Percentiles rank a stretch among this genome's conserved stretches.
phyloP scores from a whole-genome alignment of 2,888 invertebrate species.

The Drosophila aldrichi region DNA sequence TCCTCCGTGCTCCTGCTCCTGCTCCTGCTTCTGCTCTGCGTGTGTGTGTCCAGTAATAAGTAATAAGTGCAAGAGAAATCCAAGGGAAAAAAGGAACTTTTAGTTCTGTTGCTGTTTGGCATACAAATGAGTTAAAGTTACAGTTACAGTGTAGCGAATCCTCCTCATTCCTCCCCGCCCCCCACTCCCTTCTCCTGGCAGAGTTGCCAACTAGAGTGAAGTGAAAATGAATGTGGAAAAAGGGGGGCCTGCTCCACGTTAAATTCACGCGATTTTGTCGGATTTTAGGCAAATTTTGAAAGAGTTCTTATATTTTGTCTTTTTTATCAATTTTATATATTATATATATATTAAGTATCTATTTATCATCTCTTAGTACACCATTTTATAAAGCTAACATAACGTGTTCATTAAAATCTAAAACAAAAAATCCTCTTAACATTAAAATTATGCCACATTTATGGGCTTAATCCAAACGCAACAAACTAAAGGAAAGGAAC shows the following conservation, averaged over 20 bases:
- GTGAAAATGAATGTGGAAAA: conserved; percentile 47
- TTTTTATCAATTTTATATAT: too few species aligned
- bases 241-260: conserved; percentile 7
- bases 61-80: conserved; percentile 72
- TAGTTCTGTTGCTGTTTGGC: conserved; percentile 74
- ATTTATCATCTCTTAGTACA: too few species aligned
- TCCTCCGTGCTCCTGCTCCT: neutral
- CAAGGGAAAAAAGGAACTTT: conserved; percentile 67
- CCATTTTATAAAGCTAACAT: neutral
- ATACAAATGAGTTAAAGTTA: conserved; percentile 81
- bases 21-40: conserved; percentile 1
- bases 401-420: neutral
- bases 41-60: conserved; percentile 75
- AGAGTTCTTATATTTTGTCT: too few species aligned
- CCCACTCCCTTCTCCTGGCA: neutral
- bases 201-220: conserved; percentile 36
- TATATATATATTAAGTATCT: too few species aligned
- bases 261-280: conserved; percentile 6
- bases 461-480: conserved; percentile 8
- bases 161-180: neutral
- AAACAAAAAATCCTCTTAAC: neutral
- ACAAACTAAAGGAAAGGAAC: conserved; percentile 4
- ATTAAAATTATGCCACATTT: conserved; percentile 24
- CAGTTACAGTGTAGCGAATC: conserved; percentile 19
- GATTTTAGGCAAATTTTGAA: too few species aligned